A percentile compares a stretch with the other conserved stretches of the same genome.
These are phyloP conservation scores for Drosophila willistoni DNA, from an alignment of 1,140 invertebrate genomes.

Conservation along the genomic window DNA sequence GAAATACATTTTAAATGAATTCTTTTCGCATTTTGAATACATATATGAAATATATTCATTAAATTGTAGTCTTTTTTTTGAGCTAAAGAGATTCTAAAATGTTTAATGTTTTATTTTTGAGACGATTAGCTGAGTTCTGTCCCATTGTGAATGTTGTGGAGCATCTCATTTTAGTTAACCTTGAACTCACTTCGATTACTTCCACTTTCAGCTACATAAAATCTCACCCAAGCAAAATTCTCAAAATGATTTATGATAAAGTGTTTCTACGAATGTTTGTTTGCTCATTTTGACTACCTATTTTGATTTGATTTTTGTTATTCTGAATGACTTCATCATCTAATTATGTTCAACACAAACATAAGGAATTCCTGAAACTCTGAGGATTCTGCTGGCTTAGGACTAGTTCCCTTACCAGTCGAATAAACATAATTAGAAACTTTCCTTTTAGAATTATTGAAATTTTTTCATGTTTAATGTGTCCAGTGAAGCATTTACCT, in stretches of 20 bases:
- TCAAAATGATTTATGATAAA: constrained; percentile 40
- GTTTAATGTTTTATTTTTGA: no score
- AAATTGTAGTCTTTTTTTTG: no score
- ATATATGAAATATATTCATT: no score
- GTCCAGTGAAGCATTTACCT: background rate
- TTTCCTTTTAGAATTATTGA: background rate
- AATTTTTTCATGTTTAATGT: background rate
- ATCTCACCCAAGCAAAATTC: background rate
- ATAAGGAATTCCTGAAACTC: no score
- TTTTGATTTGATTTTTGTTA: background rate
- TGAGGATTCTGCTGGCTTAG: background rate
- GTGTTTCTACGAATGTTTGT: constrained; percentile 16
- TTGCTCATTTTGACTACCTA: constrained; percentile 40
- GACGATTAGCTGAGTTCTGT: no score
- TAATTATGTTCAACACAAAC: constrained; percentile 45
- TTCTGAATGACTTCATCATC: constrained; percentile 58
- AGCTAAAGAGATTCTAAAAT: no score
- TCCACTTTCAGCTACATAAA: no score
- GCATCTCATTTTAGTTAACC: no score
- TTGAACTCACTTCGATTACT: no score
- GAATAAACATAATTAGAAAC: background rate
- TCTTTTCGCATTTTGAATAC: no score
- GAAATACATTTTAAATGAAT: no score
- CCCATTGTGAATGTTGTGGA: no score
- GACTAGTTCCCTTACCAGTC: background rate